Percentiles rank a stretch among this genome's conserved stretches.
Evolutionary conservation across 2,113 vertebrate species (phyloP).

Genomic region (Verasper variegatus): DNA sequence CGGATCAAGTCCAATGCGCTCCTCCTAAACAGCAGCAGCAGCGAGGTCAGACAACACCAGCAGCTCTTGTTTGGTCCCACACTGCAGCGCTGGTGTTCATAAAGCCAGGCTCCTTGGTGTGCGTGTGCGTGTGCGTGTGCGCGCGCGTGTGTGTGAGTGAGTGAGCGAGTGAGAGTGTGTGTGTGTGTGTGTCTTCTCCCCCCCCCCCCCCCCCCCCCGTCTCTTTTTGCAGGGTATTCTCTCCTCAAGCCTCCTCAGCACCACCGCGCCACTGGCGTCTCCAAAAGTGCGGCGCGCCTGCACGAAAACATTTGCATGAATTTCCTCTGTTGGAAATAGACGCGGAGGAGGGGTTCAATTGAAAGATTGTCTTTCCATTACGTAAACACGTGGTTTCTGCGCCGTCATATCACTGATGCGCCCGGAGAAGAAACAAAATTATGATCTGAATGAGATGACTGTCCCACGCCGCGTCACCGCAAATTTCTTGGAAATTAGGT

Average conservation of each 20-base stretch:
- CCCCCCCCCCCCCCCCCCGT: not conserved
- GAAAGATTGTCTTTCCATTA: slow-evolving; percentile 90
- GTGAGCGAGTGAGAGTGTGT: slow-evolving; percentile 39
- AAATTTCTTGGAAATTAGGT: not conserved
- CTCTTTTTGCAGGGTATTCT: slow-evolving; percentile 28
- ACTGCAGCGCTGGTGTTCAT: slow-evolving; percentile 78
- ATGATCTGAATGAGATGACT: slow-evolving; percentile 42
- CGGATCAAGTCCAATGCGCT: slow-evolving; percentile 81
- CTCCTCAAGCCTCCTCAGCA: slow-evolving; percentile 61
- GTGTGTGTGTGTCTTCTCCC: slow-evolving; percentile 50
- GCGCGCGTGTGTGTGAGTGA: not conserved
- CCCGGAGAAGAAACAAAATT: slow-evolving; percentile 7
- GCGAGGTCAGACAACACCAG: slow-evolving; percentile 81
- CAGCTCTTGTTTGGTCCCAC: slow-evolving; percentile 74
- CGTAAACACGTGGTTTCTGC: slow-evolving; percentile 92
- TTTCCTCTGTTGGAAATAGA: slow-evolving; percentile 84
- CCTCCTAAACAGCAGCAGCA: not conserved
- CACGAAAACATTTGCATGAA: slow-evolving; percentile 75
- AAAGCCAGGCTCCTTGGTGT: slow-evolving; percentile 61
- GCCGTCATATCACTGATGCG: slow-evolving; percentile 86
- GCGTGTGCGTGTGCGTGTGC: slow-evolving; percentile 15
- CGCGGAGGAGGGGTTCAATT: slow-evolving; percentile 87
- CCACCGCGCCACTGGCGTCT: slow-evolving; percentile 69
- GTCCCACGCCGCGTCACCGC: slow-evolving; percentile 30
- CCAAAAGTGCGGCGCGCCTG: slow-evolving; percentile 73